Conservation (phyloP, 2,113 vertebrate genomes). For the Coptodon bakossiorum region DNA sequence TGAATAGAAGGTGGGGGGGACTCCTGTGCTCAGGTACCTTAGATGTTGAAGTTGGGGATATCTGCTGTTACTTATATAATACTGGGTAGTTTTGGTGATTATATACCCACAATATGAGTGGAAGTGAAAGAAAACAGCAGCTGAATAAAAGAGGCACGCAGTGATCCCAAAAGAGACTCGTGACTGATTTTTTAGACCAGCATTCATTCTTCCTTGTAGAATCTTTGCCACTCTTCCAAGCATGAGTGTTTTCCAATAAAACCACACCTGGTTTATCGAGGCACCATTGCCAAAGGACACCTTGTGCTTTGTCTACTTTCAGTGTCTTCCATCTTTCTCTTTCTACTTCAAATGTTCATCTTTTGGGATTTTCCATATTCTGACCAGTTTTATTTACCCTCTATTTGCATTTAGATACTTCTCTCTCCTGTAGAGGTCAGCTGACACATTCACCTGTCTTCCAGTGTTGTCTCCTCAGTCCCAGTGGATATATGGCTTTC, state of each 20-base stretch:
- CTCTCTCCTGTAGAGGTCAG: neutral
- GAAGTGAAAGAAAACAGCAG: neutral
- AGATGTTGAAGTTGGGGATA: neutral
- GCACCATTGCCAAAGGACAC: neutral
- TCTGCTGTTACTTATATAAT: neutral
- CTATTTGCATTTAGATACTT: neutral
- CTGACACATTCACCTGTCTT: slow-evolving; percentile 6
- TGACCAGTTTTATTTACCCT: neutral
- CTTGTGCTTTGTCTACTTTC: neutral
- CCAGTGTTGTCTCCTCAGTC: neutral
- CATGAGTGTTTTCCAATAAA: neutral
- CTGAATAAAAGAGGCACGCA: neutral
- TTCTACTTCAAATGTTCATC: neutral
- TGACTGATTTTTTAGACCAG: neutral
- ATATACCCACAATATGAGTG: neutral
- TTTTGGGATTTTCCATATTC: neutral
- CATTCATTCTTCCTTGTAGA: neutral
- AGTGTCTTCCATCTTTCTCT: neutral
- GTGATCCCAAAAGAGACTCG: neutral
- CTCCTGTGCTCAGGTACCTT: neutral
- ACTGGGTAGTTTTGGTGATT: neutral
- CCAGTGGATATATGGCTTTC: neutral
- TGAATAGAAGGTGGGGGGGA: neutral
- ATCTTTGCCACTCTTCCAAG: neutral
- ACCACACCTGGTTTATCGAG: neutral